These are phyloP conservation scores for Sebastes alutus DNA, from an alignment of 2,797 vertebrate species.

Conservation along the genomic window DNA sequence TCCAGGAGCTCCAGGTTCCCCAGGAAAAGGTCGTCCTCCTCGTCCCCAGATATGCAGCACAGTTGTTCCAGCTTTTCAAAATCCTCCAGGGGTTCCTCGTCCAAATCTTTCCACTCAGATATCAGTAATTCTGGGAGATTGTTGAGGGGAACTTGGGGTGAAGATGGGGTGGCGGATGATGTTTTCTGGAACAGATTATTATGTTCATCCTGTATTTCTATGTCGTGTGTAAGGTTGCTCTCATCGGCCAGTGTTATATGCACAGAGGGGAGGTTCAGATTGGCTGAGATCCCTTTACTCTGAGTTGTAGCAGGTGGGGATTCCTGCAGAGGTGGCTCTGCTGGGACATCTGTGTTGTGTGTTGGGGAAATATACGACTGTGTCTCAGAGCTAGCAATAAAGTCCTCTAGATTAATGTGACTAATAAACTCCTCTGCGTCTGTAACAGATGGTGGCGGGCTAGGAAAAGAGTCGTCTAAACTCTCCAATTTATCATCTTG, in stretches of 20 bases:
- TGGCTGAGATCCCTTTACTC: conserved; percentile 79
- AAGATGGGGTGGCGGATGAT: conserved; percentile 39
- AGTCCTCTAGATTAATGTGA: conserved; percentile 74
- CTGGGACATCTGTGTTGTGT: conserved; percentile 46
- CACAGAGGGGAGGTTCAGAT: conserved; percentile 67
- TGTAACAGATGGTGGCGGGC: conserved; percentile 76
- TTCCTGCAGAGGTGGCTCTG: conserved; percentile 46
- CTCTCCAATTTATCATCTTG: conserved; percentile 81
- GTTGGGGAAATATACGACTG: conserved; percentile 50
- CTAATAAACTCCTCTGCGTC: conserved; percentile 74
- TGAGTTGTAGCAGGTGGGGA: conserved; percentile 63
- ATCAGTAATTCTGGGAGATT: conserved; percentile 84
- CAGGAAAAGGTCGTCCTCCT: conserved; percentile 83
- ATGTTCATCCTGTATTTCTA: conserved; percentile 53
- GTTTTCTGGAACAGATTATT: conserved; percentile 56
- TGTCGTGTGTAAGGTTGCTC: conserved; percentile 40
- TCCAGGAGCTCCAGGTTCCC: conserved; percentile 84
- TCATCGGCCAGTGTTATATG: conserved; percentile 66
- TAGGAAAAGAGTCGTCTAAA: conserved; percentile 81
- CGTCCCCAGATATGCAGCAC: conserved; percentile 85
- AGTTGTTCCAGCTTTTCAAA: conserved; percentile 87
- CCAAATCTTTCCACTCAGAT: conserved; percentile 88
- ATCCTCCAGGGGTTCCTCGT: conserved; percentile 86
- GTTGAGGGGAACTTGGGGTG: conserved; percentile 72
- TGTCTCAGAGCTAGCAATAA: conserved; percentile 58